These are phyloP conservation scores for Danaus chrysippus DNA, from an alignment of 2,888 invertebrate species.

Conservation along the genomic window DNA sequence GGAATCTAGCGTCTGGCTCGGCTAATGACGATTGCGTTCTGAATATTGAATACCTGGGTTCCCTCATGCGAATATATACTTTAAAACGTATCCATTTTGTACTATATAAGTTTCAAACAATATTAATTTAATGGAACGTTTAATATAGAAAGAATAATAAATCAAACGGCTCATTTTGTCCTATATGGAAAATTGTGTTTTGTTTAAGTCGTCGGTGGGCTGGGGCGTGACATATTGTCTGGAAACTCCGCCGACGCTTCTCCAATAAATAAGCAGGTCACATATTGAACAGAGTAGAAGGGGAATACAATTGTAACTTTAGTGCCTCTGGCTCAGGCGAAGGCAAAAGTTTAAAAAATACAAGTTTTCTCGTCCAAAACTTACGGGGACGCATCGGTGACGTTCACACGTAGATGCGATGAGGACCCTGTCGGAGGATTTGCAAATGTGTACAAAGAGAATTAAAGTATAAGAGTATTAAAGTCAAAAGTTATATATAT, in stretches of 20 bases:
- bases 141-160: conserved; percentile 42
- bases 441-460: conserved; percentile 20
- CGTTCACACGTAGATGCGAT: conserved; percentile 52
- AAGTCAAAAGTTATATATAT: too few species aligned
- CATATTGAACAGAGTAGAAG: conserved; percentile 76
- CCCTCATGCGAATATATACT: conserved; percentile 30
- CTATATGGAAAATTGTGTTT: conserved; percentile 61
- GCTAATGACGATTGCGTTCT: conserved; percentile 67
- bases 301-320: conserved; percentile 78
- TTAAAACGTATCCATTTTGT: conserved; percentile 21
- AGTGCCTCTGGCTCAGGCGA: conserved; percentile 63
- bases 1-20: conserved; percentile 68
- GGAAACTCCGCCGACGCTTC: conserved; percentile 73
- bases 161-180: conserved; percentile 67
- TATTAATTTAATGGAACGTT: conserved; percentile 2
- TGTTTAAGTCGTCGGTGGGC: conserved; percentile 65
- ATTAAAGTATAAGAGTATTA: too few species aligned
- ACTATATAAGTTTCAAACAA: not conserved
- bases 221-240: conserved; percentile 76
- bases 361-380: conserved; percentile 57
- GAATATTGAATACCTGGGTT: conserved; percentile 63
- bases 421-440: conserved; percentile 38
- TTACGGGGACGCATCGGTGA: conserved; percentile 40
- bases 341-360: conserved; percentile 78
- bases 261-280: conserved; percentile 79